phyloP scores from a whole-genome alignment of 2,888 invertebrate species.

The Platerodrilus igneus region DNA sequence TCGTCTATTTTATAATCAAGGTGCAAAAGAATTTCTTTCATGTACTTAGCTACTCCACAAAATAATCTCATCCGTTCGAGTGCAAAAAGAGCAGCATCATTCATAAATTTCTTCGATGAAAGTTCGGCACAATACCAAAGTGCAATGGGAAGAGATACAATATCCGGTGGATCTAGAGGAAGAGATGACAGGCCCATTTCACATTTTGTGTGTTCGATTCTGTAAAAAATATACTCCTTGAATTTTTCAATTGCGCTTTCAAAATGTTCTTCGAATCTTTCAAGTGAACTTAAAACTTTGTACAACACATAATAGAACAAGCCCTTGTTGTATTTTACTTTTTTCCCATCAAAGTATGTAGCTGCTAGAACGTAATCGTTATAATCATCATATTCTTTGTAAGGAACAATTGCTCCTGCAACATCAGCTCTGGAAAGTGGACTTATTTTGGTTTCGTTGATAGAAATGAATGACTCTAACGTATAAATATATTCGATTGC shows the following conservation, averaged over 20 bases:
- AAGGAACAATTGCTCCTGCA: conserved; percentile 32
- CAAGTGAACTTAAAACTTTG: no score
- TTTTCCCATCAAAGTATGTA: conserved; percentile 40
- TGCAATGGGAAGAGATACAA: conserved; percentile 24
- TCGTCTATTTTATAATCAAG: no score
- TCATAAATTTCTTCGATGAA: neutral
- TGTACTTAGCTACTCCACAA: neutral
- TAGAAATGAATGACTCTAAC: no score
- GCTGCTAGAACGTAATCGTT: conserved; percentile 41
- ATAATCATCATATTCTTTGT: conserved; percentile 38
- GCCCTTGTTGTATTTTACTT: conserved; percentile 23
- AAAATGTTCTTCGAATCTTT: no score
- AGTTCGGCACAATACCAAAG: conserved; percentile 39
- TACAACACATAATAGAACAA: neutral
- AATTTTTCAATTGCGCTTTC: no score
- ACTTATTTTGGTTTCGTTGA: no score
- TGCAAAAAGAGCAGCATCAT: neutral
- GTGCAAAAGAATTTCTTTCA: neutral
- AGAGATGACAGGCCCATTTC: neutral
- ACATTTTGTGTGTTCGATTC: neutral
- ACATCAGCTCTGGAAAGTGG: no score
- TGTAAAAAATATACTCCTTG: no score
- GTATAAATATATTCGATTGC: no score
- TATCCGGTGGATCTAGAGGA: neutral
- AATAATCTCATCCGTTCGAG: neutral